Percentiles rank a stretch among this genome's conserved stretches.
Evolutionary conservation across 53 echinoderm and acorn worm species (phyloP).

Genomic region (Pentamera pediparva): DNA sequence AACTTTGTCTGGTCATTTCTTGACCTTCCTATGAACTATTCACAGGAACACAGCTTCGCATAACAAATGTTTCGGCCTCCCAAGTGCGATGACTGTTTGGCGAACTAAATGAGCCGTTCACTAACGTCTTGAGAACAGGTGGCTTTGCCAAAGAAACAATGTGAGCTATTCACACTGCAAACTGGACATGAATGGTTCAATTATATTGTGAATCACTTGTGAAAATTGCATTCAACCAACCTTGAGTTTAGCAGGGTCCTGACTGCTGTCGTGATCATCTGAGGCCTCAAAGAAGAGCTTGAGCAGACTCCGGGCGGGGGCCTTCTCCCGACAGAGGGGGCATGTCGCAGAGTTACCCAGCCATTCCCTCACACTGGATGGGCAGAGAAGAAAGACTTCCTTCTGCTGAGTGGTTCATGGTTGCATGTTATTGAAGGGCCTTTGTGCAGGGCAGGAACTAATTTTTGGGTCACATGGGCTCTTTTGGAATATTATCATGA

Average conservation of each 20-base stretch:
- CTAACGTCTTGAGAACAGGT: too few species aligned
- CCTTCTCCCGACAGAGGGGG: constrained; percentile 66
- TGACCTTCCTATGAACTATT: too few species aligned
- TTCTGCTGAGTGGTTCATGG: too few species aligned
- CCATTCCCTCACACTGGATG: constrained; percentile 64
- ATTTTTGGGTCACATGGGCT: too few species aligned
- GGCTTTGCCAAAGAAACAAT: neutral
- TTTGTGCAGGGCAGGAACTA: too few species aligned
- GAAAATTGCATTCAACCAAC: constrained; percentile 28
- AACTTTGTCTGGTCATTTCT: too few species aligned
- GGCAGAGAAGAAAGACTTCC: neutral
- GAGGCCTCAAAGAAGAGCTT: constrained; percentile 68
- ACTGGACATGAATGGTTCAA: neutral
- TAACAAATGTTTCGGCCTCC: too few species aligned
- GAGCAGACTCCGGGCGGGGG: constrained; percentile 48
- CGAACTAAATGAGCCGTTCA: too few species aligned
- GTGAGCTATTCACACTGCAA: neutral
- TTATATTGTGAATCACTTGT: neutral
- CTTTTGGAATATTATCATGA: too few species aligned
- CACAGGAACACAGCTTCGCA: too few species aligned
- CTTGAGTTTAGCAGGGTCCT: constrained; percentile 80
- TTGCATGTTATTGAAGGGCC: too few species aligned
- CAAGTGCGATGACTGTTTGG: too few species aligned
- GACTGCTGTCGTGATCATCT: constrained; percentile 37
- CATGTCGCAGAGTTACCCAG: constrained; percentile 64